phyloP scores from a whole-genome alignment of 2,113 vertebrate genomes.

The Podarcis cretensis region DNA sequence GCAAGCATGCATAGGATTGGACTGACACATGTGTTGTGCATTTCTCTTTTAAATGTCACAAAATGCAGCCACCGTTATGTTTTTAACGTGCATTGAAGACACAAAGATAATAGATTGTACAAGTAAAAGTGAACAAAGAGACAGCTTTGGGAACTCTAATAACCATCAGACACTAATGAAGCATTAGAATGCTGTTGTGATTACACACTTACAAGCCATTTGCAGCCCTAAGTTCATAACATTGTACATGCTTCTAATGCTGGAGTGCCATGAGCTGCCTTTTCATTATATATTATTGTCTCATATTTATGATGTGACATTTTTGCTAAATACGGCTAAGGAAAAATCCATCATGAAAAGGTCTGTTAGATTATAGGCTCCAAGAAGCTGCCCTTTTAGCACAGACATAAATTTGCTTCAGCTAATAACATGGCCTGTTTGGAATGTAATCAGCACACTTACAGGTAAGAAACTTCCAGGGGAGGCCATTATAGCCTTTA shows the following conservation, averaged over 20 bases:
- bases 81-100: neutral
- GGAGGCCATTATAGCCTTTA: neutral
- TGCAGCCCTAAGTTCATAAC: neutral
- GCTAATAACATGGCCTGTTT: slow-evolving; percentile 20
- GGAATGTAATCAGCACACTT: neutral
- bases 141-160: neutral
- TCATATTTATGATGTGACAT: slow-evolving; percentile 22
- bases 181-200: neutral
- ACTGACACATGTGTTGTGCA: neutral
- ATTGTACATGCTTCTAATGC: neutral
- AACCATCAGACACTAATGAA: neutral
- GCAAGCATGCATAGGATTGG: neutral
- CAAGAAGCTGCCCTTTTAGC: slow-evolving; percentile 21
- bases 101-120: neutral
- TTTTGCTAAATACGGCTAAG: slow-evolving; percentile 14
- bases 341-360: slow-evolving; percentile 10
- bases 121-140: neutral
- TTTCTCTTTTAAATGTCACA: neutral
- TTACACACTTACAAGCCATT: neutral
- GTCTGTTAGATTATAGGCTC: slow-evolving; percentile 8
- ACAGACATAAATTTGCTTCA: slow-evolving; percentile 12
- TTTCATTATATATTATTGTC: slow-evolving; percentile 18
- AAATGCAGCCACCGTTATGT: neutral
- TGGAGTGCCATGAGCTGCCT: neutral
- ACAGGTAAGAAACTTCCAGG: slow-evolving; percentile 5